These are phyloP conservation scores for Diplazon laetatorius DNA, from an alignment of 2,888 invertebrate genomes.

Conservation along the genomic window DNA sequence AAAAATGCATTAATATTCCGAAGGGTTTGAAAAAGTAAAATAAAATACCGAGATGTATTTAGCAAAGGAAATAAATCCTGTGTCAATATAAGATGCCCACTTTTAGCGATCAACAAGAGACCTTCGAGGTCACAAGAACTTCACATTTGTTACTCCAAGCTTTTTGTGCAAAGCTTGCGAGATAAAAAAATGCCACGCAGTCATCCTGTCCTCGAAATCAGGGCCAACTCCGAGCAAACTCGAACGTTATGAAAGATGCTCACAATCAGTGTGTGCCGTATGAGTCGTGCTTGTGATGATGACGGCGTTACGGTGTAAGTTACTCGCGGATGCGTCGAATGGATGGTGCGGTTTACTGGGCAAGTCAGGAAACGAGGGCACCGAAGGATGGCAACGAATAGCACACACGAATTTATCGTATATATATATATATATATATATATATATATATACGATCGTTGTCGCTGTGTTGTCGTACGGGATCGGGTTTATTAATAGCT, in stretches of 20 bases:
- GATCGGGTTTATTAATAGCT: slow-evolving; percentile 75
- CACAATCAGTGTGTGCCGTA: slow-evolving; percentile 12
- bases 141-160: too few relatives aligned
- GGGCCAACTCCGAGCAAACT: slow-evolving; percentile 11
- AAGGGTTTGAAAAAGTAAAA: too few relatives aligned
- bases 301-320: neutral
- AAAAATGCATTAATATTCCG: too few relatives aligned
- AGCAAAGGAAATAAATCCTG: too few relatives aligned
- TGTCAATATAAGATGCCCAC: too few relatives aligned
- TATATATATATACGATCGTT: slow-evolving; percentile 51
- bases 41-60: too few relatives aligned
- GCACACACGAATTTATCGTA: too few relatives aligned
- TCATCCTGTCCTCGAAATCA: slow-evolving; percentile 21
- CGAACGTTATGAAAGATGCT: slow-evolving; percentile 24
- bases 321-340: slow-evolving; percentile 8
- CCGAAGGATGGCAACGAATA: slow-evolving; percentile 75
- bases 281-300: neutral
- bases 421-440: too few relatives aligned
- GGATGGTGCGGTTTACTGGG: slow-evolving; percentile 68
- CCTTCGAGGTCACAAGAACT: too few relatives aligned
- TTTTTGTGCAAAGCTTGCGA: too few relatives aligned
- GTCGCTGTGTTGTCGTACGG: slow-evolving; percentile 38
- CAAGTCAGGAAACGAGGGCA: slow-evolving; percentile 80
- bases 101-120: too few relatives aligned
- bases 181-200: too few relatives aligned